Evolutionary conservation across 2,113 vertebrate species (phyloP), one percentile per base, ranked within the genome.

Genomic region (Perca fluviatilis): DNA sequence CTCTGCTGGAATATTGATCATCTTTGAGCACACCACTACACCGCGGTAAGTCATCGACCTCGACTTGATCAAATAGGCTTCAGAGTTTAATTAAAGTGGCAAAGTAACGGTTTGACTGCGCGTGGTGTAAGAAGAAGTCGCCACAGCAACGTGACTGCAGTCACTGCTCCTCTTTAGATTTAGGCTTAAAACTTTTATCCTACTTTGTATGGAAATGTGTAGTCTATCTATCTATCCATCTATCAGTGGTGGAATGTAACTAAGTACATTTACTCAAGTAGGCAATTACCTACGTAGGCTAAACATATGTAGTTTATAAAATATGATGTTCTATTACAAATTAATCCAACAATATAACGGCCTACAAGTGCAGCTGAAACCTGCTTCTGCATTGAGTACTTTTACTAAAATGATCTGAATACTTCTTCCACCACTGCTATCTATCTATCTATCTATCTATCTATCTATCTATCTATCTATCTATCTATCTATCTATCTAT

Each of bases 1-100:
- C 25, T 68, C 69, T 27, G 27, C 23, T 79, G 91, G 90, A 89
- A 83, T 86, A 86, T 69, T 63, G 25, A 72, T 54, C 27, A 72
- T 54, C 27, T 65, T 3, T 21, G 67, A n/a, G 2, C 19, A 30
- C 19, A 70, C 0, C n/a, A 47, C 6, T 21, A 9, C 33, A n/a
- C 21, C 10, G 69, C 25, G 79, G 84, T 89, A 33, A 74, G 85
- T 74, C 18, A 25, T 10, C 0, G 46, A n/a, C 5, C 7, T 25
- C 7, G 21, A 58, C 50, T 51, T 21, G 1, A 77, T 65, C 30
- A 25, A 15, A 11, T 33, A 6, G 5, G 5, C n/a, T 4, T 9
- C 3, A 0, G 9, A 25, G 23, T 61, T 19, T 27, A 61, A 60
- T 6, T 64, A 19, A 23, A 18, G 16, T 47, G 3, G 23, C 3